Evolutionary conservation across 2,797 vertebrate species (phyloP).

Genomic region (Anniella stebbinsi): DNA sequence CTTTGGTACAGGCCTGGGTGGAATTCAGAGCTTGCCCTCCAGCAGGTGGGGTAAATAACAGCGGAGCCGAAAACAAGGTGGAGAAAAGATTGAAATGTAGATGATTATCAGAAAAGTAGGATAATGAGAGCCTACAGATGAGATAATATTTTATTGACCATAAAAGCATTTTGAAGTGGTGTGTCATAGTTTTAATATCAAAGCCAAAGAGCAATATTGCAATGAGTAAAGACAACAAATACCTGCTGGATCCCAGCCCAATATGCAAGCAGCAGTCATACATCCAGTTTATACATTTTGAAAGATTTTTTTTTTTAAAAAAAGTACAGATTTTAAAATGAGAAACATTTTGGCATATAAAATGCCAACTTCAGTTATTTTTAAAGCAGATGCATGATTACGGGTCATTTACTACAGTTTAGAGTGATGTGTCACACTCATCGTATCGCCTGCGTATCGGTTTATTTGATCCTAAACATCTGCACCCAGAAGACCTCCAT

Average conservation of each 20-base stretch:
- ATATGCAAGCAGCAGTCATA: too few species aligned
- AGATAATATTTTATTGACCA: neutral
- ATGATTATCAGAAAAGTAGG: neutral
- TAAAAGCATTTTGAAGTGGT: neutral
- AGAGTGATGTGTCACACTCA: too few species aligned
- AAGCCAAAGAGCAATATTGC: neutral
- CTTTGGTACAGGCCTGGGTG: neutral
- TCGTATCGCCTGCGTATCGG: too few species aligned
- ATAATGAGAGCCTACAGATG: neutral
- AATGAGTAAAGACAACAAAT: neutral
- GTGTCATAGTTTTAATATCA: neutral
- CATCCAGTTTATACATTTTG: too few species aligned
- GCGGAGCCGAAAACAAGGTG: neutral
- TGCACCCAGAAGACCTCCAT: neutral
- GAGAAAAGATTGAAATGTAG: neutral
- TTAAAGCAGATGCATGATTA: too few species aligned
- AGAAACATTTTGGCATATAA: too few species aligned
- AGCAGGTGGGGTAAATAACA: neutral
- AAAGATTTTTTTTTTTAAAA: too few species aligned
- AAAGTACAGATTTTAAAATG: too few species aligned
- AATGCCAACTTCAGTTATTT: too few species aligned
- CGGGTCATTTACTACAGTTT: too few species aligned
- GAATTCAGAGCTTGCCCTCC: neutral
- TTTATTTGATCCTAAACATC: neutral
- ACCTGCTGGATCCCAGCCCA: neutral